Evolutionary conservation across 2,113 vertebrate species (phyloP), one percentile per base, ranked within the genome.

Genomic region (Turdus rufiventris): DNA sequence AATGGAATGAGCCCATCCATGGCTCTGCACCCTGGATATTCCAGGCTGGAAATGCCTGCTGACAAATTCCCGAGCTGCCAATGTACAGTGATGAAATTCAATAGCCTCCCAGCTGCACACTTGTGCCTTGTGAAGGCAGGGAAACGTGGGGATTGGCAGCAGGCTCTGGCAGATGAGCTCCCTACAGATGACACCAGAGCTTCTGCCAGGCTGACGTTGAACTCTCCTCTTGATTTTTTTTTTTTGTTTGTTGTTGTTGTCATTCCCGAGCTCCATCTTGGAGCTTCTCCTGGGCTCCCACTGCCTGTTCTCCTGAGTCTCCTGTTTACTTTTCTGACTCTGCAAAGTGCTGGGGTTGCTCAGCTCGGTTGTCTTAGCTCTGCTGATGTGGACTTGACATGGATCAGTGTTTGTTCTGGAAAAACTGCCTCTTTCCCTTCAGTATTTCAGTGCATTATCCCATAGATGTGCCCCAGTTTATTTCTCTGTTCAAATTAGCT

Each of bases 121-220:
- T 77, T 57, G 93, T 58, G 92, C 60, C 75, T 96, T 73, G 94
- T n/a, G 82, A 90, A 86, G 65, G 92, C 84, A 88, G 81, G 57
- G 79, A 79, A 91, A 57, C 12, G 94, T 34, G 73, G 28, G 90
- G 45, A 76, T 75, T 96, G 96, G 96, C 95, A 97, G 96, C 75
- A 54, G 87, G 89, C 85, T 82, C 92, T 93, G 96, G 87, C 95
- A 94, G 70, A 96, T 76, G 95, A 91, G 85, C 25, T 96, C 89
- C 51, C 81, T 91, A 63, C 94, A 82, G 78, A 91, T 91, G 94
- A 96, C 96, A 88, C 93, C 16, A 29, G 42, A n/a, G 57, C 12
- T 61, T 31, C 79, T 96, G 96, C 93, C 93, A 93, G 95, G 67
- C 88, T 89, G 87, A 85, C 40, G 70, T 8, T 33, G 93, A 95